These are phyloP conservation scores for Parnassius apollo DNA, from an alignment of 2,888 invertebrate genomes.

Conservation along the genomic window DNA sequence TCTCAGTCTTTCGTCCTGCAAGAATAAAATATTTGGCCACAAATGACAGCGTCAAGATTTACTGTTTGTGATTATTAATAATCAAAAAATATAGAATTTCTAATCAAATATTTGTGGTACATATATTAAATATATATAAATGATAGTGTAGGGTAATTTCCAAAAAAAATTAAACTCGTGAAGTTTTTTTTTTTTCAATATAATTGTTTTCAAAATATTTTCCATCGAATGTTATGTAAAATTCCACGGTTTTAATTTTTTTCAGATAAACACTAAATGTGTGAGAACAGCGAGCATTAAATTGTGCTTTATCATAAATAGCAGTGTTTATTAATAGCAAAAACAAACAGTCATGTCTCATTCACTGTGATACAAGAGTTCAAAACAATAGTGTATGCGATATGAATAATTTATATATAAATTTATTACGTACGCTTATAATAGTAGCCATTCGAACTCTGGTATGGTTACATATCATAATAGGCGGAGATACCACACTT, in stretches of 20 bases:
- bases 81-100: not conserved
- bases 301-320: slow-evolving; percentile 13
- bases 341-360: slow-evolving; percentile 26
- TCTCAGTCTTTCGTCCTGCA: slow-evolving; percentile 70
- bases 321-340: slow-evolving; percentile 4
- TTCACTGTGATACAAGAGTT: slow-evolving; percentile 45
- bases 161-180: too few relatives aligned
- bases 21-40: slow-evolving; percentile 32
- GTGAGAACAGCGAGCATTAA: slow-evolving; percentile 38
- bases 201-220: too few relatives aligned
- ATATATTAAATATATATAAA: too few relatives aligned
- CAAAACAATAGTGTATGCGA: slow-evolving; percentile 49
- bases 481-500: slow-evolving; percentile 80
- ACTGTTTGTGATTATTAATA: not conserved
- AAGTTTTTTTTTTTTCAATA: too few relatives aligned
- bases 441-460: slow-evolving; percentile 70
- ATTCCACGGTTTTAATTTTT: too few relatives aligned
- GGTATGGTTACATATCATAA: slow-evolving; percentile 77
- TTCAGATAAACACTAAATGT: too few relatives aligned
- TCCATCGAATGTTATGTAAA: too few relatives aligned
- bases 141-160: too few relatives aligned
- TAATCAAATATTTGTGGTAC: slow-evolving; percentile 10
- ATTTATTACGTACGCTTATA: slow-evolving; percentile 73
- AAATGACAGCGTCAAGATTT: not conserved
- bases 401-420: slow-evolving; percentile 63